Base-by-base conservation (phyloP, 2,888 invertebrate genomes). In the Thelaira solivaga region DNA sequence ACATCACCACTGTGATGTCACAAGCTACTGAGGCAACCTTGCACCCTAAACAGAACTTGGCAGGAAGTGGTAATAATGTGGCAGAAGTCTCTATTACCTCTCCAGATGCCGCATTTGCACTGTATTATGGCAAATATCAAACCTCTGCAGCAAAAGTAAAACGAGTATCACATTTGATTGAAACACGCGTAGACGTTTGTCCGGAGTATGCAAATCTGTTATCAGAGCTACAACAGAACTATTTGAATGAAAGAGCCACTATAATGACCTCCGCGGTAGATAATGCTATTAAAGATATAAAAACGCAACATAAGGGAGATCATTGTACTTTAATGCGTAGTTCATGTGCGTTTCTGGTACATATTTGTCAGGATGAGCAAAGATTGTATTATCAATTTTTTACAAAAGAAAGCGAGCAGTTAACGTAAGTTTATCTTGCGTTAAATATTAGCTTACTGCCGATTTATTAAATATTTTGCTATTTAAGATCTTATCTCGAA, bases 121-220 rank as follows among this genome's bases (percentile, higher is more conserved):
- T 92, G 34, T 98, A 96, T 85, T 99, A 98, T 86, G 98, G 98
- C 0, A 96, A 97, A 89, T 99, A 98, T 87, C 96, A 97, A 87
- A 94, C 96, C 0, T 94, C 96, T n/a, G 94, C 98, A 0, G 93
- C 94, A 0, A 95, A 96, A 86, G 91, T 97, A 1, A 94, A 93
- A 83, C 92, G 93, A 73, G 92, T 98, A 7, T 93, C 97, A 45
- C 92, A 93, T 76, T 93, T 97, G 83, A 91, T 98, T 24, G 98
- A 98, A 88, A 90, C 91, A 1, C 91, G 97, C 64, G 91, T 93
- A 0, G 92, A 93, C 59, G 92, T 91, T 76, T 93, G 93, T 86
- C 90, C 92, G 39, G 96, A 96, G 92, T 97, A 90, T 87, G 91
- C 92, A 29, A 92, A 92, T 41, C 90, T 95, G 8, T 90, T 97